Evolutionary conservation across 2,113 vertebrate species (phyloP).

Genomic region (Tachysurus vachellii): DNA sequence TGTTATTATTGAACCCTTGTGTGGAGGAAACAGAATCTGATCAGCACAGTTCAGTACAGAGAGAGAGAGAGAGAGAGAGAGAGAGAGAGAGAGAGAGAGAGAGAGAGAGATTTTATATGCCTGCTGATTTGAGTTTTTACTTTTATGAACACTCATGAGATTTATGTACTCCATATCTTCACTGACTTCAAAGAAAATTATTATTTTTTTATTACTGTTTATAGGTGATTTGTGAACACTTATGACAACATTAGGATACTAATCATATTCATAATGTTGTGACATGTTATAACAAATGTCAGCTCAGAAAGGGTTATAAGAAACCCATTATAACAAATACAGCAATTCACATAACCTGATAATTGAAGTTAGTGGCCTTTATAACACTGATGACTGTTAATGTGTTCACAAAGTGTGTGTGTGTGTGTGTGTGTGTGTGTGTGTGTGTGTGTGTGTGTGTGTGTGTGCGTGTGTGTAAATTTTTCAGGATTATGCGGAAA

Average conservation of each 20-base stretch:
- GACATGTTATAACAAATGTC: neutral
- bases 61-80: no score
- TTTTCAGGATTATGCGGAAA: conserved; percentile 14
- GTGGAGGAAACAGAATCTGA: neutral
- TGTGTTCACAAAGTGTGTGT: neutral
- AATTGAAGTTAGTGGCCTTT: neutral
- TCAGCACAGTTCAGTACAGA: neutral
- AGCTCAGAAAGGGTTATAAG: neutral
- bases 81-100: no score
- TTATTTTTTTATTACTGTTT: neutral
- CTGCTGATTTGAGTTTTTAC: no score
- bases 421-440: neutral
- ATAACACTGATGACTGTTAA: neutral
- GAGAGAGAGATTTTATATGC: no score
- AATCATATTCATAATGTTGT: neutral
- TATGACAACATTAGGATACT: neutral
- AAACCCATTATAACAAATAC: neutral
- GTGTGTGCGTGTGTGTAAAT: conserved; percentile 3
- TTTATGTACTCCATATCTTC: no score
- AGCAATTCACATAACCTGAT: no score
- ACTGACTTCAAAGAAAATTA: neutral
- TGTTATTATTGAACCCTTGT: neutral
- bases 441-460: conserved; percentile 21
- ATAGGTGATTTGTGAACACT: neutral
- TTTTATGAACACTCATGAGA: no score